Evolutionary conservation across 2,888 invertebrate species (phyloP), one percentile per base, ranked within the genome.

Genomic region (Dusona sp.): DNA sequence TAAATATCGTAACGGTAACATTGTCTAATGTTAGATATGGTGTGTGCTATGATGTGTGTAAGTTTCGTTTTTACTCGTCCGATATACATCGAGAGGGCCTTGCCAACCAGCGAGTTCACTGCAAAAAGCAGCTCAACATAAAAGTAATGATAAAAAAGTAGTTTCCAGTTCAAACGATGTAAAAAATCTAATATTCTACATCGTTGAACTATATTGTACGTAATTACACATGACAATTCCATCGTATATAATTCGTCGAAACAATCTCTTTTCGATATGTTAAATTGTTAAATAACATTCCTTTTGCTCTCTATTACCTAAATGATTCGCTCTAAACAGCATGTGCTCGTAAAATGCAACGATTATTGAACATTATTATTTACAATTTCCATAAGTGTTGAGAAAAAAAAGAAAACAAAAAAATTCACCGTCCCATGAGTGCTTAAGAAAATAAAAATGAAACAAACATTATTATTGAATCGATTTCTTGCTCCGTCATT

Each of bases 1-100:
- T 90, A 89, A 92, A 93, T 92, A 87, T 90, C 89, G 90, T 92
- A 93, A 93, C 93, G 93, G 91, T 93, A 93, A 93, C 93, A 92
- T 92, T 90, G 88, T 85, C 88, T 90, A 90, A 84, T 87, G 86
- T 89, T 88, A 83, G 88, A 84, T 84, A 87, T 84, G 84, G 33
- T 86, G 67, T 77, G 70, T 25, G 87, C 87, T 70, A 70, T 57
- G 87, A 88, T 75, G 67, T 73, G 83, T 84, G 81, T 88, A 87
- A 4, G 19, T 48, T 36, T 29, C 16, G 16, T 29, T 36, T 22
- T 36, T 22, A 6, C 68, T 88, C 82, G 88, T 89, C 86, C 83
- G 85, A 88, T 89, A 88, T 83, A 79, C 87, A 89, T 90, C 87
- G 87, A 84, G 84, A 89, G 87, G 88, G 80, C 87, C 85, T 84